Conservation (phyloP, 2,888 invertebrate species). For the Tinea trinotella region DNA sequence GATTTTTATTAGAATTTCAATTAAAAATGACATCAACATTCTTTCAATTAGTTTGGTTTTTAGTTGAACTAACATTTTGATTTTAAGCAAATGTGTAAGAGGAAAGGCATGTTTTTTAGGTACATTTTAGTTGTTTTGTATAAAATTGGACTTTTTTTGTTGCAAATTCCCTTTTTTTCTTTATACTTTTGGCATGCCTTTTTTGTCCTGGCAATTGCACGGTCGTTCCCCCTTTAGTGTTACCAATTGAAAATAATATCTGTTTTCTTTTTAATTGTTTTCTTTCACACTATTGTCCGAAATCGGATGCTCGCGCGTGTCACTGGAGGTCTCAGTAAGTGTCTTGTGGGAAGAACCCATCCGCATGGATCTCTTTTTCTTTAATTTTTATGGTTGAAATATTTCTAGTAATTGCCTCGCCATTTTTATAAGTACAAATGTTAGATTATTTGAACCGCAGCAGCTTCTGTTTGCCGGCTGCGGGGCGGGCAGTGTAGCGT, state of each 20-base stretch:
- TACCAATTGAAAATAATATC: constrained; percentile 52
- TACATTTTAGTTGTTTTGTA: neutral
- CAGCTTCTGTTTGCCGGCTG: too few species aligned
- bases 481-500: too few species aligned
- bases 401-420: too few species aligned
- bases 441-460: too few species aligned
- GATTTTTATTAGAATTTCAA: too few species aligned
- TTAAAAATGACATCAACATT: constrained; percentile 4
- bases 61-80: neutral
- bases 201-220: constrained; percentile 31
- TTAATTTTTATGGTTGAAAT: too few species aligned
- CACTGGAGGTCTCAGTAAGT: constrained; percentile 70
- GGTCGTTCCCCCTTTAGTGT: constrained; percentile 25
- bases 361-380: constrained; percentile 21
- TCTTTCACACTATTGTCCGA: constrained; percentile 61
- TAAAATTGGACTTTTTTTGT: constrained; percentile 11
- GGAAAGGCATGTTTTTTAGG: neutral
- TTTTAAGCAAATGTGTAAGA: too few species aligned
- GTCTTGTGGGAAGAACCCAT: neutral
- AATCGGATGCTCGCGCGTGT: constrained; percentile 64
- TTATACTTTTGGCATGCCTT: constrained; percentile 11
- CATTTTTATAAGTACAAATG: too few species aligned
- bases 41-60: neutral
- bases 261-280: constrained; percentile 44
- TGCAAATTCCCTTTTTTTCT: constrained; percentile 9